phyloP scores from a whole-genome alignment of 2,113 vertebrate genomes.

The Sceloporus tristichus region DNA sequence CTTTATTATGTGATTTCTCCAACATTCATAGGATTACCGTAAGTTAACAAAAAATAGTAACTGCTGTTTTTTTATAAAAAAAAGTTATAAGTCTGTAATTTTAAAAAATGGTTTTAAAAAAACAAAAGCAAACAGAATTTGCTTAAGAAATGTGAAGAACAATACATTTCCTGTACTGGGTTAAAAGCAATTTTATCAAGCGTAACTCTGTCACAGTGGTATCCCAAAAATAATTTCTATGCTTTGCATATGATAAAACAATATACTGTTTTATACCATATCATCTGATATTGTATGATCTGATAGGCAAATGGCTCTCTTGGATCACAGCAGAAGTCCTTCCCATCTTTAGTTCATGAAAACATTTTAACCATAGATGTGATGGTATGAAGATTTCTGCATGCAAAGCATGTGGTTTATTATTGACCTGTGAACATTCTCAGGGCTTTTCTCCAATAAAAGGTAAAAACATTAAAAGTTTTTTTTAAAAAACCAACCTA shows the following conservation, averaged over 20 bases:
- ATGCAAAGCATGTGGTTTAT: neutral
- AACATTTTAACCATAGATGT: neutral
- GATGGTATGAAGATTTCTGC: too few species aligned
- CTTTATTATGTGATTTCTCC: conserved; percentile 20
- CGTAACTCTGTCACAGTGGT: conserved; percentile 26
- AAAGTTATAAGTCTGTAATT: neutral
- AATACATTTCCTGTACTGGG: conserved; percentile 8
- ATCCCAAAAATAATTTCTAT: neutral
- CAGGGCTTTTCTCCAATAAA: neutral
- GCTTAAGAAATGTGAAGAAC: conserved; percentile 17
- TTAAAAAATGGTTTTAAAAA: neutral
- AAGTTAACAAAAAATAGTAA: neutral
- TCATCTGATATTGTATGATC: neutral
- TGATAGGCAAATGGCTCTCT: neutral
- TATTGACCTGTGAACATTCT: too few species aligned
- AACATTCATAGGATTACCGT: neutral
- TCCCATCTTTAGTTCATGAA: neutral
- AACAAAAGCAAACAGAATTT: conserved; percentile 1
- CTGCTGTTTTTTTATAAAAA: conserved; percentile 1
- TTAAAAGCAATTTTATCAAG: conserved; percentile 1
- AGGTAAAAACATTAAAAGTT: neutral
- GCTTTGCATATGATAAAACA: neutral
- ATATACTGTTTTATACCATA: neutral
- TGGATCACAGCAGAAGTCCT: neutral
- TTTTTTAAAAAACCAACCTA: too few species aligned